A percentile compares a stretch with the other conserved stretches of the same genome.
Evolutionary conservation across 2,888 invertebrate genomes (phyloP).

Genomic region (Ormyrus labotus): DNA sequence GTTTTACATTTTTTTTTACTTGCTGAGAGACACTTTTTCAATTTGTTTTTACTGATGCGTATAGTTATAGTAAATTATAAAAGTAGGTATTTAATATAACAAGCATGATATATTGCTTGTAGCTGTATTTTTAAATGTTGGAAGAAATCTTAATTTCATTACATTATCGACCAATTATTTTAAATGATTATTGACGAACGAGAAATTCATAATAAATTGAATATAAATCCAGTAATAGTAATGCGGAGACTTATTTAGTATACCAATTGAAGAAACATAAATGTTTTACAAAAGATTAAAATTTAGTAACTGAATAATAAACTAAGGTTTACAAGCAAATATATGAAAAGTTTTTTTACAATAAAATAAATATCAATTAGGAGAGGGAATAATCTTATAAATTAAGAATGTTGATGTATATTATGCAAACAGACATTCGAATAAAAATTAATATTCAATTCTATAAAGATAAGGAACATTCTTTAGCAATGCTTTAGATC

Average conservation of each 20-base stretch:
- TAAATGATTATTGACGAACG: neutral
- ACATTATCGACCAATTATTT: neutral
- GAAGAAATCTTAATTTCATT: neutral
- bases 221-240: neutral
- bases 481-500: neutral
- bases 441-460: no score
- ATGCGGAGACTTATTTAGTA: neutral
- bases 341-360: neutral
- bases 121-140: no score
- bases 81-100: no score
- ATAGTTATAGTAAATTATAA: no score
- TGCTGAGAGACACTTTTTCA: no score
- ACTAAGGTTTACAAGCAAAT: conserved; percentile 16
- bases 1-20: neutral
- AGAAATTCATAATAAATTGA: neutral
- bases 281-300: conserved; percentile 32
- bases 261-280: conserved; percentile 22
- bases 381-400: conserved; percentile 16
- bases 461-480: neutral
- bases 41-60: no score
- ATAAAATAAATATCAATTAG: conserved; percentile 17
- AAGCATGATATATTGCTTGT: no score
- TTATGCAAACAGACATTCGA: neutral
- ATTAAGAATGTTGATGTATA: conserved; percentile 30
- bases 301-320: conserved; percentile 12